Conservation (phyloP, 1,140 invertebrate species). For the Leptopilina clavipes region DNA sequence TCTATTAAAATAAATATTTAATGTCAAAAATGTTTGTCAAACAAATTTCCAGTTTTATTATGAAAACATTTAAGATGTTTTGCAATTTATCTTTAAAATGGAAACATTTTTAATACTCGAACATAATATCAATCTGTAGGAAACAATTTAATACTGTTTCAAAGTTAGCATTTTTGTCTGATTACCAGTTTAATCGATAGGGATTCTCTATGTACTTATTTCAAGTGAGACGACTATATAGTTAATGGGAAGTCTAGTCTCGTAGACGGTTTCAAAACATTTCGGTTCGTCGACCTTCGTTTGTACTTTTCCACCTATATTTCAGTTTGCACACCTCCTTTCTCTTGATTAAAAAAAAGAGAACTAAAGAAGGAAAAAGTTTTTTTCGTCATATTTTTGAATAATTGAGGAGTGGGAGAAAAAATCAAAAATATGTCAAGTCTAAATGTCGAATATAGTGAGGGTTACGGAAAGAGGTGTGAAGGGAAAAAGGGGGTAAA, state of each 20-base stretch:
- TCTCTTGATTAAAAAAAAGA: constrained; percentile 51
- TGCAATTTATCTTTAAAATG: not conserved
- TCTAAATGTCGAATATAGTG: constrained; percentile 18
- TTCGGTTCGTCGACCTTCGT: constrained; percentile 49
- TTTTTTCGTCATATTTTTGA: too few relatives aligned
- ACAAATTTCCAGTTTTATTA: too few relatives aligned
- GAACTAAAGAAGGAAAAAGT: too few relatives aligned
- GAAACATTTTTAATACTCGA: not conserved
- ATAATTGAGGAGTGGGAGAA: not conserved
- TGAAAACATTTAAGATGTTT: too few relatives aligned
- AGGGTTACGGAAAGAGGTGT: constrained; percentile 8
- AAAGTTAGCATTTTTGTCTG: constrained; percentile 1
- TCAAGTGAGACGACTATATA: not conserved
- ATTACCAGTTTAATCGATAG: constrained; percentile 50
- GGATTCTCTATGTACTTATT: constrained; percentile 37
- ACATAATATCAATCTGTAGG: not conserved
- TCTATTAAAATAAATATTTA: not conserved
- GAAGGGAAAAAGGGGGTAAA: not conserved
- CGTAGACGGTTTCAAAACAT: constrained; percentile 50
- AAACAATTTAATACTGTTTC: not conserved
- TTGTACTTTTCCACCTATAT: constrained; percentile 36
- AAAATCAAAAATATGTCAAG: constrained; percentile 15
- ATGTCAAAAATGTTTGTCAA: too few relatives aligned
- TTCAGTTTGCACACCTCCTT: constrained; percentile 39
- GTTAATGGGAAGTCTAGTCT: constrained; percentile 5